Evolutionary conservation across 2,888 invertebrate species (phyloP).

Genomic region (Drosophila subquinaria): DNA sequence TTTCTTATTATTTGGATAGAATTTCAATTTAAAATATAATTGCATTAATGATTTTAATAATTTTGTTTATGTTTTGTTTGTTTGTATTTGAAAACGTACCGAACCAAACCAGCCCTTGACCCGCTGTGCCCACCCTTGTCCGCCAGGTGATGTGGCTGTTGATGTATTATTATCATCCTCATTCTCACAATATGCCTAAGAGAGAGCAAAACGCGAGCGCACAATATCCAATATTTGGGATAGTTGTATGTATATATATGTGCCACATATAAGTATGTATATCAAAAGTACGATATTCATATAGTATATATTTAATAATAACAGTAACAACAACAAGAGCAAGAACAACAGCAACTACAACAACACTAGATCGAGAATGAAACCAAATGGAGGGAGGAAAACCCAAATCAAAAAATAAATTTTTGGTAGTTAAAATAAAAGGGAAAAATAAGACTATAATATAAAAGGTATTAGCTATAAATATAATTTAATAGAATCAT

Average conservation of each 20-base stretch:
- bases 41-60: conserved; percentile 45
- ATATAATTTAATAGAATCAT: not conserved
- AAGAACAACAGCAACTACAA: conserved; percentile 37
- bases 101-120: conserved; percentile 90
- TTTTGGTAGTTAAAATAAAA: not conserved
- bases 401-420: not conserved
- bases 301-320: conserved; percentile 31
- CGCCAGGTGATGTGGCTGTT: conserved; percentile 86
- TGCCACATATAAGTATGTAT: conserved; percentile 37
- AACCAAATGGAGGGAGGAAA: conserved; percentile 25
- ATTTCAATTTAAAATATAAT: conserved; percentile 47
- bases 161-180: conserved; percentile 85
- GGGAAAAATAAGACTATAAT: not conserved
- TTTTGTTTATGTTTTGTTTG: conserved; percentile 34
- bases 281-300: conserved; percentile 34
- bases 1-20: conserved; percentile 37
- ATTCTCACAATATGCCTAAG: conserved; percentile 85
- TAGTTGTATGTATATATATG: conserved; percentile 49
- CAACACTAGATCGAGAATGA: conserved; percentile 47
- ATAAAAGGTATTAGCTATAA: not conserved
- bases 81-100: conserved; percentile 87
- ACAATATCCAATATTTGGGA: conserved; percentile 67
- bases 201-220: conserved; percentile 77
- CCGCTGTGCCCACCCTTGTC: conserved; percentile 90
- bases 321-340: conserved; percentile 37